Base-by-base conservation (phyloP, 1,140 invertebrate genomes). In the Eciton burchellii region DNA sequence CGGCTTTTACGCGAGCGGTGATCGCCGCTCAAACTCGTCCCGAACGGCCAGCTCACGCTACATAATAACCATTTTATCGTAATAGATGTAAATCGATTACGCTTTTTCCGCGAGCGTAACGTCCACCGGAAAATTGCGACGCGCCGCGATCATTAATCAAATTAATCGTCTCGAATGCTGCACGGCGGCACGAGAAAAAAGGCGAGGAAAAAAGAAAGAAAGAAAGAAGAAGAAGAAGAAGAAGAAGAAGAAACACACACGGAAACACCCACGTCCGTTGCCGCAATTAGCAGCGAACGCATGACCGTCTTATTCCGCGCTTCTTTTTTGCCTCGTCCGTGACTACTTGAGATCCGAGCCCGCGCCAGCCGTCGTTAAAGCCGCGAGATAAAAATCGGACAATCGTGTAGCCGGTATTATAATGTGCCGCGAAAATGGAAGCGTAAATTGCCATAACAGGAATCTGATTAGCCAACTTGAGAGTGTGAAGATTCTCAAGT, bases 11-110 rank as follows among this genome's bases (percentile, higher is more conserved):
- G n/a, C n/a, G n/a, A n/a, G n/a, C 63, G 65, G 74, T 45, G 74
- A 79, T 79, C 52, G 63, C 63, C 63, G 63, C 35, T 56, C 68
- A 79, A 79, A 79, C 74, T 70, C 63, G 74, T 70, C 74, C 63
- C 74, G 43, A 70, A 70, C 68, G 74, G 68, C 63, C 43, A 79
- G 63, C 35, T 79, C 74, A 79, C 74, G 74, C 62, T 68, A 54
- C 63, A 79, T 79, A 79, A 79, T 79, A 79, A 79, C 74, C 74
- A 70, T 79, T 68, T 79, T 79, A 68, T 79, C 63, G 74, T 79
- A 79, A 79, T 79, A 68, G 47, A 79, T 79, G 74, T 79, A 79
- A 79, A 79, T 79, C 74, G 74, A 79, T 79, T 79, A 79, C 24
- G 74, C 49, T 70, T 79, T 68, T 79, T 70, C 63, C 49, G 35